Base-by-base conservation (phyloP, 2,797 vertebrate genomes). In the Gymnoscopelus braueri region DNA sequence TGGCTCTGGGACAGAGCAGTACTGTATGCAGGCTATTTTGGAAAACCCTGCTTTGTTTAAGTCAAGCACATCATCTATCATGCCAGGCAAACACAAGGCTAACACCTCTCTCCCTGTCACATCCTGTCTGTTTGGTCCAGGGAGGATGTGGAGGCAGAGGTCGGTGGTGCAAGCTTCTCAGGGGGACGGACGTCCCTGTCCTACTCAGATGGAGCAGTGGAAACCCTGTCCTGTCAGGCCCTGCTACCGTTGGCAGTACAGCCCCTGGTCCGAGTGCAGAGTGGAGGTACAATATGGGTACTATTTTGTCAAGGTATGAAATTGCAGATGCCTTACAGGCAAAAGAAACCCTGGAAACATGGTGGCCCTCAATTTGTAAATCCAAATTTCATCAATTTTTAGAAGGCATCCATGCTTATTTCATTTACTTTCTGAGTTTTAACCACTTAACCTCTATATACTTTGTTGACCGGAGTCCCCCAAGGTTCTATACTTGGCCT, bases 161-260 rank as follows among this genome's bases (percentile, higher is more conserved):
- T 84, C 87, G 0, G 93, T 98, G 90, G 95, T 95, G 29, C 97
- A 98, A 83, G 93, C 95, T 0, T 97, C 96, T 80, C 97, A 97
- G 91, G 98, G 97, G 1, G 97, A 99, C 35, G 98, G 98, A 44
- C 94, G 98, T 65, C 98, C 97, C 5, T 99, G 98, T 75, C 92
- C 96, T 0, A 65, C 92, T 15, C 94, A 96, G 91, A 93, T 95
- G 94, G 94, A 97, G 75, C 98, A 99, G 83, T 96, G 95, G 93
- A 99, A 98, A 81, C 96, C 98, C 3, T 99, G 98, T 60, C 96
- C 96, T 0, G 97, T 98, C 47, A 94, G 95, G 13, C 98, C 98
- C 60, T 99, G 98, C 81, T 98, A 98, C 83, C 92, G 84, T 35
- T 99, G 98, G 98, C 93, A 95, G 39, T 98, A 98, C 32, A 93